phyloP scores from a whole-genome alignment of 2,888 invertebrate species.

The Chelonus formosanus region DNA sequence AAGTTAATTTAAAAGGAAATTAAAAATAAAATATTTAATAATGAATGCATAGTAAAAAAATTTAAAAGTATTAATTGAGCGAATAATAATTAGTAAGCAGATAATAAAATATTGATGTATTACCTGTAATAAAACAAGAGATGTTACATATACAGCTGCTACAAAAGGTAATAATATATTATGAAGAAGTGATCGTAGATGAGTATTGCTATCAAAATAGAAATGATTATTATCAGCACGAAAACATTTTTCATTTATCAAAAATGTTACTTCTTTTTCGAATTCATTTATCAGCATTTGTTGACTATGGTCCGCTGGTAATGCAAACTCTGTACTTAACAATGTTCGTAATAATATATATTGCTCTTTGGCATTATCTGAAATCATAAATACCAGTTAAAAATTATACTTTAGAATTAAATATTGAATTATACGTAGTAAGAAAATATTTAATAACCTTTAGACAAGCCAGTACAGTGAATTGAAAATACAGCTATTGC shows the following conservation, averaged over 20 bases:
- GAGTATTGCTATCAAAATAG: conserved; percentile 64
- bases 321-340: conserved; percentile 56
- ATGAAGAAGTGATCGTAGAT: conserved; percentile 68
- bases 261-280: conserved; percentile 45
- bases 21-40: conserved; percentile 16
- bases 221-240: conserved; percentile 46
- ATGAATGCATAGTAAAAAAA: conserved; percentile 19
- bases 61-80: not conserved
- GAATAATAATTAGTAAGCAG: conserved; percentile 17
- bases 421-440: conserved; percentile 32
- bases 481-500: conserved; percentile 69
- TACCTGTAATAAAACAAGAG: conserved; percentile 68
- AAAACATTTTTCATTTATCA: conserved; percentile 49
- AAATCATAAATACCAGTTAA: conserved; percentile 27
- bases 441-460: conserved; percentile 53
- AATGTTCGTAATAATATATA: conserved; percentile 53
- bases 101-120: conserved; percentile 33
- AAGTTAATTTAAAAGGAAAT: not conserved
- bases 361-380: conserved; percentile 51
- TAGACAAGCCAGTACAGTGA: conserved; percentile 49
- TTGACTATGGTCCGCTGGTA: conserved; percentile 46
- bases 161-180: conserved; percentile 74
- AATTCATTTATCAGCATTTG: conserved; percentile 51
- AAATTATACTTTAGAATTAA: conserved; percentile 47
- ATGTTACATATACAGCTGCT: conserved; percentile 69